Percentiles rank a stretch among this genome's conserved stretches.
These are phyloP conservation scores for Tetragonisca angustula DNA, from an alignment of 2,888 invertebrate genomes.

Conservation along the genomic window DNA sequence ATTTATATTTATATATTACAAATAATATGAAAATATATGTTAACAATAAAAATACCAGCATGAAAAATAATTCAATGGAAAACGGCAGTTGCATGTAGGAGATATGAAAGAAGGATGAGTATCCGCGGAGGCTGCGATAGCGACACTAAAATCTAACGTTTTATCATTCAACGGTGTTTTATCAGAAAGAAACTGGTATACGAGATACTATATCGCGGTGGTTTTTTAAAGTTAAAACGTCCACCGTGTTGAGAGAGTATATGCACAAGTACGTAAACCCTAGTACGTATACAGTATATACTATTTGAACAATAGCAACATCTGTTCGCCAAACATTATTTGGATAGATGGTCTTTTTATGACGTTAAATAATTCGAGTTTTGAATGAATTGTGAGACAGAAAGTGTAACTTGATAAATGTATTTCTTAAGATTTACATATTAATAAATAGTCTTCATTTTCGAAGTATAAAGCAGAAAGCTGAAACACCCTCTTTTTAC, in stretches of 20 bases:
- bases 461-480: background rate
- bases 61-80: no score
- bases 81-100: background rate
- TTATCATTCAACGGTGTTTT: conserved; percentile 42
- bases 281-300: background rate
- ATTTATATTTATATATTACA: no score
- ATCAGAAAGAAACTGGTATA: conserved; percentile 15
- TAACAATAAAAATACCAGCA: no score
- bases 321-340: conserved; percentile 13
- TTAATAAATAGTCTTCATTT: conserved; percentile 12
- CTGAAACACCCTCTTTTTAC: conserved; percentile 29
- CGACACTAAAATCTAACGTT: conserved; percentile 43
- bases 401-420: conserved; percentile 6
- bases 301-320: background rate
- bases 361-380: conserved; percentile 15
- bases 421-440: conserved; percentile 2
- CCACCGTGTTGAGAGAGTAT: background rate
- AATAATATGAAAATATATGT: no score
- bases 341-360: background rate
- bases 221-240: background rate
- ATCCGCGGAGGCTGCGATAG: conserved; percentile 59
- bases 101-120: background rate
- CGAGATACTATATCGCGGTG: conserved; percentile 20
- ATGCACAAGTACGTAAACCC: background rate
- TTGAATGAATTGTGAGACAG: conserved; percentile 14